Evolutionary conservation across 1,140 invertebrate species (phyloP), one percentile per base, ranked within the genome.

Genomic region (Zaprionus kolodkinae): DNA sequence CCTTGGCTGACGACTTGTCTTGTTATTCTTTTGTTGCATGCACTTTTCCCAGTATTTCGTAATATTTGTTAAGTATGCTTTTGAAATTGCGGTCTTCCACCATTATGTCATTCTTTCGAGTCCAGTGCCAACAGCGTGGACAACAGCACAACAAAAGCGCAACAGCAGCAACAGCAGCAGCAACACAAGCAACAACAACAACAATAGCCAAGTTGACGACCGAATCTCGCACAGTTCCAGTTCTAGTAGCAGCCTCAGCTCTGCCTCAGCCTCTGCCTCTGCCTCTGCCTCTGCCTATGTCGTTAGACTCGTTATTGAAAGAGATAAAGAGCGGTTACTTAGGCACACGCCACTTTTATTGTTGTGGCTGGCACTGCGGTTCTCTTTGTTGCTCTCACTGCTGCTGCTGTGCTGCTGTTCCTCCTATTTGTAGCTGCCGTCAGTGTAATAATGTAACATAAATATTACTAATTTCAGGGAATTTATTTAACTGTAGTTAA

Each of bases 51-150:
- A 78, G 84, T 89, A 89, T 89, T 87, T 87, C 85, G 84, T 89
- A 87, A 87, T 87, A 87, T 87, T 87, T 87, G 84, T 78, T 87
- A 87, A 87, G 84, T 87, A 87, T 87, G 85, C 84, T 87, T 87
- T 87, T 87, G 84, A 87, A 87, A 87, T 87, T 87, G 84, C 88
- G 85, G 84, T 87, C 85, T 87, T 87, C 84, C 85, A 88, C 85
- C 84, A 87, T 87, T 89, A 89, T 87, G 84, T 89, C 84, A 84
- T 88, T 81, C 85, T 88, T 81, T 82, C 82, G 40, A 45, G 40
- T 45, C 40, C 40, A 45, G n/a, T 45, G 40, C 40, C 40, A 45
- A 15, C 40, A 75, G 66, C 56, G 54, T 36, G 52, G 80, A 66
- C 73, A 84, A 66, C 73, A 60, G 61, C 55, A 40, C 76, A 55